These are phyloP conservation scores for Chloropsis cyanopogon DNA, from an alignment of 2,113 vertebrate species.

Conservation along the genomic window DNA sequence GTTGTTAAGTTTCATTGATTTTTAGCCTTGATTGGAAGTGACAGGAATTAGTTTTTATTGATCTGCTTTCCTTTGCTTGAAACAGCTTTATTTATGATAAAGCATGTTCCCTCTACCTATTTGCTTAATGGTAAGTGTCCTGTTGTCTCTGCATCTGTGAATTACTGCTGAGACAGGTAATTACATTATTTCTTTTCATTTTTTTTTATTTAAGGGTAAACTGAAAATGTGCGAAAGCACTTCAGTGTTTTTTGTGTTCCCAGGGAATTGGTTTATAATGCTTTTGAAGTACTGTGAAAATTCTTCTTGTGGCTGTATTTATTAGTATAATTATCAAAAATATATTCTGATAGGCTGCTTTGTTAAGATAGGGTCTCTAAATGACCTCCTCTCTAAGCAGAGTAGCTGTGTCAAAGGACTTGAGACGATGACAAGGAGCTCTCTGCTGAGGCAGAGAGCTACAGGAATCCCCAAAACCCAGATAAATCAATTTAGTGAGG, in stretches of 20 bases:
- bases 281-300: neutral
- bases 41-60: constrained; percentile 57
- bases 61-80: constrained; percentile 53
- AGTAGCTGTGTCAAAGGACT: neutral
- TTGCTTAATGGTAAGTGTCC: constrained; percentile 4
- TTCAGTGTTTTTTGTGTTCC: neutral
- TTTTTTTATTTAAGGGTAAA: neutral
- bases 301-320: neutral
- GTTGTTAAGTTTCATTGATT: constrained; percentile 26
- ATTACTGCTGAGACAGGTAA: neutral
- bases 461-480: neutral
- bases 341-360: neutral
- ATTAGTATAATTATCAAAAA: neutral
- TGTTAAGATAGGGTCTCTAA: neutral
- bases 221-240: neutral
- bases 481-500: neutral
- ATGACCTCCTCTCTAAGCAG: neutral
- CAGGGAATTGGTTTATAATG: neutral
- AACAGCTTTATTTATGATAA: constrained; percentile 62
- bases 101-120: neutral
- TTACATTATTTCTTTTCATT: neutral
- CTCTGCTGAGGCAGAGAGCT: neutral
- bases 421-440: neutral
- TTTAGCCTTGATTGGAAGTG: constrained; percentile 37
- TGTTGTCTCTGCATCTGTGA: neutral